Evolutionary conservation across 1,140 invertebrate species (phyloP).

Genomic region (Doryteuthis pealeii): DNA sequence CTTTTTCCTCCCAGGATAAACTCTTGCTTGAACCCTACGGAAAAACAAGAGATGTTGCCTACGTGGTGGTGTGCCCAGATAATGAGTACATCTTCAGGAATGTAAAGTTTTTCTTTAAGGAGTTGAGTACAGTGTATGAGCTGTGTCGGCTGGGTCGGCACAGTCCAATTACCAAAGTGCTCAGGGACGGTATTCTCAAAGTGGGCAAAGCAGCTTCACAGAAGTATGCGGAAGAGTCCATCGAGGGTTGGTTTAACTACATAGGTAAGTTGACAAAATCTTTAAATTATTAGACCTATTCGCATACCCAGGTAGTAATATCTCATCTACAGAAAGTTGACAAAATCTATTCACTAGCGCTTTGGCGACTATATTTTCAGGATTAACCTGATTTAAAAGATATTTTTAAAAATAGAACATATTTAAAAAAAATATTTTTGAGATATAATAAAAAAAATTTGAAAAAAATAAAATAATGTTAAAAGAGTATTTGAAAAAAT

Average conservation of each 20-base stretch:
- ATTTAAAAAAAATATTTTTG: too few relatives aligned
- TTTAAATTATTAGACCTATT: too few relatives aligned
- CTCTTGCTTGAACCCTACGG: conserved; percentile 91
- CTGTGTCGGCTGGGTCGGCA: conserved; percentile 87
- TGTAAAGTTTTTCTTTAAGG: conserved; percentile 85
- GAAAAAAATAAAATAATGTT: too few relatives aligned
- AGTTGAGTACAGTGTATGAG: conserved; percentile 90
- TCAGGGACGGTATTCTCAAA: conserved; percentile 85
- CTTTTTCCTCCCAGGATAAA: conserved; percentile 69
- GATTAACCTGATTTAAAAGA: too few relatives aligned
- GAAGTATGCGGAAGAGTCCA: conserved; percentile 70
- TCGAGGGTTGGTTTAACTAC: conserved; percentile 90
- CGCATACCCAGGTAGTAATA: too few relatives aligned
- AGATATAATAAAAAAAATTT: too few relatives aligned
- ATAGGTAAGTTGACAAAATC: conserved; percentile 52
- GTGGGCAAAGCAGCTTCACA: conserved; percentile 73
- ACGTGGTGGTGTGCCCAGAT: conserved; percentile 91
- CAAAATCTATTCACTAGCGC: too few relatives aligned
- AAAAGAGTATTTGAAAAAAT: too few relatives aligned
- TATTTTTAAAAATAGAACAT: too few relatives aligned
- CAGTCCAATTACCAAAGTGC: conserved; percentile 78
- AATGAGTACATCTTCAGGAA: conserved; percentile 79
- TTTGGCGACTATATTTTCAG: too few relatives aligned
- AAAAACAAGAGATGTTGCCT: conserved; percentile 88
- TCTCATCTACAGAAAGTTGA: too few relatives aligned